Conservation (phyloP, 2,888 invertebrate species). For the Spisula subtruncata region DNA sequence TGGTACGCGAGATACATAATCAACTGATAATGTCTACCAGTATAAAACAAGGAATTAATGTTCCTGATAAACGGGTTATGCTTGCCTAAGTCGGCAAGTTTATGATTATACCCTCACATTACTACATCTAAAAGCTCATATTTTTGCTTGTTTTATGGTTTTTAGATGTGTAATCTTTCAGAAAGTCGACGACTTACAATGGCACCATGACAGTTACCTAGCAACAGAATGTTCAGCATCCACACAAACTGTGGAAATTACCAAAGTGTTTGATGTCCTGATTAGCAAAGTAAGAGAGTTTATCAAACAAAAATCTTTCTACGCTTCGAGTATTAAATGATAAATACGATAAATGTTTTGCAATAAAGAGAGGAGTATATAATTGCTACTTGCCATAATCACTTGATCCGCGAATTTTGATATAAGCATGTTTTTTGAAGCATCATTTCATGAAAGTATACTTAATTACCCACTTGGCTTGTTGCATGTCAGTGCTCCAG, state of each 20-base stretch:
- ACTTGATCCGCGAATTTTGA: too few relatives aligned
- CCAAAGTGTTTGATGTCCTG: conserved; percentile 70
- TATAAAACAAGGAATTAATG: too few relatives aligned
- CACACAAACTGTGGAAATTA: conserved; percentile 72
- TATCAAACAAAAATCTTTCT: neutral
- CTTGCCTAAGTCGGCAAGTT: too few relatives aligned
- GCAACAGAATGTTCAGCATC: conserved; percentile 78
- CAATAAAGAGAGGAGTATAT: too few relatives aligned
- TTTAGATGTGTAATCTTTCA: conserved; percentile 71
- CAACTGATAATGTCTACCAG: too few relatives aligned
- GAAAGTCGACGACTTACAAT: conserved; percentile 58
- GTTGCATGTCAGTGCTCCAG: neutral
- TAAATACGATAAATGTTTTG: too few relatives aligned
- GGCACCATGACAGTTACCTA: conserved; percentile 70
- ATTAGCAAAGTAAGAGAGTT: conserved; percentile 72
- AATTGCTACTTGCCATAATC: too few relatives aligned
- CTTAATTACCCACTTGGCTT: neutral
- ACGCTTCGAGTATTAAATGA: too few relatives aligned
- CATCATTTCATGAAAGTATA: neutral
- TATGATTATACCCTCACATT: neutral
- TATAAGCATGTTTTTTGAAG: too few relatives aligned
- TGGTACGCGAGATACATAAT: too few relatives aligned
- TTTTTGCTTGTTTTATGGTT: neutral
- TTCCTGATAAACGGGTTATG: too few relatives aligned
- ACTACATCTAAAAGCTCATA: neutral